A percentile compares a stretch with the other conserved stretches of the same genome.
phyloP scores from a whole-genome alignment of 2,797 vertebrate species.

The Poeciliopsis paucimaculata region DNA sequence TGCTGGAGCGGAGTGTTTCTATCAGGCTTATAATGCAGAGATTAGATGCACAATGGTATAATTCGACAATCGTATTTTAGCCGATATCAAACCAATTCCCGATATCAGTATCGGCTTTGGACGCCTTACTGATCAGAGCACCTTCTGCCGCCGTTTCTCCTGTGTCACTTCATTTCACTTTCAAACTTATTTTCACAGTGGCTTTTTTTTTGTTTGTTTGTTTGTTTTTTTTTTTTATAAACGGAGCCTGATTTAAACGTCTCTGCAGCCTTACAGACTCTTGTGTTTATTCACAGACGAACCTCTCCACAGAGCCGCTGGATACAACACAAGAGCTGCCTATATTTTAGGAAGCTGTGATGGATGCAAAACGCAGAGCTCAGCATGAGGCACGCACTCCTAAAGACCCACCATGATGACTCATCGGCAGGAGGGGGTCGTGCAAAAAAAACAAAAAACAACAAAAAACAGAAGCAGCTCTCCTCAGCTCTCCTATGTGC shows the following conservation, averaged over 20 bases:
- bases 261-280: neutral
- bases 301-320: neutral
- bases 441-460: neutral
- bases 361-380: neutral
- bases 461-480: slow-evolving; percentile 1
- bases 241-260: neutral
- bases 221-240: neutral
- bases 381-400: slow-evolving; percentile 1
- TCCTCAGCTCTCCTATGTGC: slow-evolving; percentile 15
- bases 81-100: too few relatives aligned
- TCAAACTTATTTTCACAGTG: neutral
- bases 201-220: too few relatives aligned
- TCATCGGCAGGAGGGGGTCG: slow-evolving; percentile 14
- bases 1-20: too few relatives aligned
- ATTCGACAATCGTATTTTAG: too few relatives aligned
- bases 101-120: too few relatives aligned
- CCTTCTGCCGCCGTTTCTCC: neutral
- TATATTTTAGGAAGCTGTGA: neutral
- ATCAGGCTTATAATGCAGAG: too few relatives aligned
- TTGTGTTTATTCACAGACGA: neutral
- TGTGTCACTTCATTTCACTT: neutral
- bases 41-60: too few relatives aligned
- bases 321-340: neutral
- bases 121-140: neutral
- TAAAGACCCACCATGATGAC: slow-evolving; percentile 21